A percentile compares a stretch with the other conserved stretches of the same genome.
Conservation (phyloP, 2,113 vertebrate species). For the Leucoraja erinaceus region DNA sequence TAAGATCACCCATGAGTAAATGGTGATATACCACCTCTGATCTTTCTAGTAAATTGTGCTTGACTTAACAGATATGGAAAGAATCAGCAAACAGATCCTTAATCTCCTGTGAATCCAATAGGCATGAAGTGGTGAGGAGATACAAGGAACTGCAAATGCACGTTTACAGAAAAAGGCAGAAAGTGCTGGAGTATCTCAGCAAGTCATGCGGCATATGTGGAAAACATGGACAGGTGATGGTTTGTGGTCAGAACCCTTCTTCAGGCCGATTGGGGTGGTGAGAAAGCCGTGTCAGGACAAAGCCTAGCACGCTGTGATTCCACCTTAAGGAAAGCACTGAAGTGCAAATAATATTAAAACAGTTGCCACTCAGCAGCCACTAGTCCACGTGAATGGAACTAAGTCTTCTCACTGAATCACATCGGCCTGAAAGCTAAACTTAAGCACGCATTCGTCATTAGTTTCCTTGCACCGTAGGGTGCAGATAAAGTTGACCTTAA, state of each 20-base stretch:
- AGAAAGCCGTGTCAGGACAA: too few species aligned
- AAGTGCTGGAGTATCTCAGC: too few species aligned
- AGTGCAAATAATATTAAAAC: background rate
- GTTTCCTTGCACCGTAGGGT: background rate
- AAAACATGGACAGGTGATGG: too few species aligned
- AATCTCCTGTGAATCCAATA: background rate
- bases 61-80: background rate
- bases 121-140: background rate
- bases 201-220: too few species aligned
- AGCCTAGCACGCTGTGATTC: background rate
- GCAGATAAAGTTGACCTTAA: background rate
- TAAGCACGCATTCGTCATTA: background rate
- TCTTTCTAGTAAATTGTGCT: background rate
- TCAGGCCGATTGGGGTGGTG: too few species aligned
- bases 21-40: background rate
- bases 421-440: background rate
- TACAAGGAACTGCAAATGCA: too few species aligned
- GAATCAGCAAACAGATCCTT: background rate
- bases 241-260: too few species aligned
- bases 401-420: background rate
- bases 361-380: background rate
- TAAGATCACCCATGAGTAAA: background rate
- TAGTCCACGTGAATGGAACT: background rate
- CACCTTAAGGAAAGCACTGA: background rate
- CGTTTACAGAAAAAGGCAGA: too few species aligned